A percentile compares a stretch with the other conserved stretches of the same genome.
Conservation (phyloP, 1,140 invertebrate species). For the Asbolus verrucosus region DNA sequence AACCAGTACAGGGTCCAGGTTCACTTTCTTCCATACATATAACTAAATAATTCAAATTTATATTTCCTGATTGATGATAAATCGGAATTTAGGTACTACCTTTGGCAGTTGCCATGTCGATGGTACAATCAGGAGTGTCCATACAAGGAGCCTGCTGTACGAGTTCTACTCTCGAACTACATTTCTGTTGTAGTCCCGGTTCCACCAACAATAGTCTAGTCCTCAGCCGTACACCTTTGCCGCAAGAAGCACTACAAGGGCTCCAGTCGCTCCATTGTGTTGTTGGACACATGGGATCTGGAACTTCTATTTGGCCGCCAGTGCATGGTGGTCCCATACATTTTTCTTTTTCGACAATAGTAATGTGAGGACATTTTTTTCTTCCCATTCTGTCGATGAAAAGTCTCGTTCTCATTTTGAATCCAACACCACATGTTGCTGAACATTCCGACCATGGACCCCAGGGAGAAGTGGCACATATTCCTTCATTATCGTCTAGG, state of each 20-base stretch:
- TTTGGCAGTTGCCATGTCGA: conserved; percentile 81
- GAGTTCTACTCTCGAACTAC: conserved; percentile 72
- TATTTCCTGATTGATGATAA: too few relatives aligned
- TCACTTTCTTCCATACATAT: conserved; percentile 82
- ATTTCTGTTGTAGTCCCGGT: conserved; percentile 70
- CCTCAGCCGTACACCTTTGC: conserved; percentile 76
- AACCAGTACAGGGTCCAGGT: conserved; percentile 84
- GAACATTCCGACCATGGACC: conserved; percentile 86
- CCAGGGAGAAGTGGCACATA: conserved; percentile 84
- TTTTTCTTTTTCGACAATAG: conserved; percentile 78
- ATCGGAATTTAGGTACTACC: conserved; percentile 65
- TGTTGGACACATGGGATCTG: conserved; percentile 74
- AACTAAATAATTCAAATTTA: conserved; percentile 65
- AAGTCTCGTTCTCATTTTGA: conserved; percentile 77
- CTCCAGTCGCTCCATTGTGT: conserved; percentile 81
- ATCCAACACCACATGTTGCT: conserved; percentile 83
- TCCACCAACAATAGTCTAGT: conserved; percentile 77
- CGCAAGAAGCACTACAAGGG: conserved; percentile 79
- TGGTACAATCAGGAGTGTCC: conserved; percentile 74
- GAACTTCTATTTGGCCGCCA: conserved; percentile 67
- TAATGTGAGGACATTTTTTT: conserved; percentile 82
- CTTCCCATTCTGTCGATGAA: conserved; percentile 80
- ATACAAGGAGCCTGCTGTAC: conserved; percentile 75
- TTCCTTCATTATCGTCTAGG: conserved; percentile 63
- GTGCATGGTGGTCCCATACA: conserved; percentile 77